Conservation (phyloP, 2,113 vertebrate species). For the Bettongia penicillata region DNA sequence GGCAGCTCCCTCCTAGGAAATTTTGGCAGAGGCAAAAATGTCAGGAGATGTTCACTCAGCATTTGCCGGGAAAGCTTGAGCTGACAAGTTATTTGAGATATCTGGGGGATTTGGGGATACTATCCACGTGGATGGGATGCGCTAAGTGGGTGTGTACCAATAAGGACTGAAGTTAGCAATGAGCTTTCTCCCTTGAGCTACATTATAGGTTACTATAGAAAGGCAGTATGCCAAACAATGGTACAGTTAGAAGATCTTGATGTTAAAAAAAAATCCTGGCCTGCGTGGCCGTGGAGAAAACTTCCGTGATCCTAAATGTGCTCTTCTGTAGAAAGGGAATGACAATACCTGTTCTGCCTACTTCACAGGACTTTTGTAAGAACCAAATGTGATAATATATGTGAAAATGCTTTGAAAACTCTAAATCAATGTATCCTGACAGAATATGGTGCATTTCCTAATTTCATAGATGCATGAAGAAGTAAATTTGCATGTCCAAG, state of each 20-base stretch:
- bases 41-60: not conserved
- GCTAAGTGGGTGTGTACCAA: not conserved
- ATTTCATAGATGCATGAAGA: not conserved
- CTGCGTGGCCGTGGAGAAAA: not conserved
- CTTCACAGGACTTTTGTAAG: not conserved
- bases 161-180: not conserved
- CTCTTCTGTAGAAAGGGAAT: not conserved
- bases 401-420: not conserved
- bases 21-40: not conserved
- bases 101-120: not conserved
- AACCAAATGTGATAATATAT: not conserved
- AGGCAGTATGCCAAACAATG: not conserved
- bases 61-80: not conserved
- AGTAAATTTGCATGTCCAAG: not conserved
- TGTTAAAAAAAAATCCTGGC: not conserved
- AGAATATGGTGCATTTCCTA: not conserved
- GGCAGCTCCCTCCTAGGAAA: slow-evolving; percentile 75
- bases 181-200: not conserved
- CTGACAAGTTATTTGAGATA: not conserved
- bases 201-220: not conserved
- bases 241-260: not conserved
- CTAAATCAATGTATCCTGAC: not conserved
- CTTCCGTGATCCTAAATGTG: too few species aligned
- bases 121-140: not conserved
- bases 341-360: not conserved